These are phyloP conservation scores for Schizaphis graminum DNA, from an alignment of 2,888 invertebrate genomes.

Conservation along the genomic window DNA sequence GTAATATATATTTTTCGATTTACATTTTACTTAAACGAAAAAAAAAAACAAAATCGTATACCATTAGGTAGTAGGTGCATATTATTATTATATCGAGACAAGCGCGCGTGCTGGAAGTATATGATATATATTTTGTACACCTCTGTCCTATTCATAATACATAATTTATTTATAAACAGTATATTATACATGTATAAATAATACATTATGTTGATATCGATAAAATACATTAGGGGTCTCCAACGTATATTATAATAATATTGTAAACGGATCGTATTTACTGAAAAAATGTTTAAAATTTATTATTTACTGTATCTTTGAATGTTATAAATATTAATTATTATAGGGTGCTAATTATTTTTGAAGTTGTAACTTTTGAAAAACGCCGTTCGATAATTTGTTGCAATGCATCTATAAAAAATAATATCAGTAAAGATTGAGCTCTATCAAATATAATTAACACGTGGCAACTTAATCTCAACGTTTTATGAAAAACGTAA, in stretches of 20 bases:
- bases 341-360: too few relatives aligned
- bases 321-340: not conserved
- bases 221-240: not conserved
- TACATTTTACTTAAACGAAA: not conserved
- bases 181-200: not conserved
- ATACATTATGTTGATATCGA: not conserved
- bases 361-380: too few relatives aligned
- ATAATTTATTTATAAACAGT: not conserved
- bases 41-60: not conserved
- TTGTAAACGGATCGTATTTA: not conserved
- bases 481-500: too few relatives aligned
- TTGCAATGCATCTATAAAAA: too few relatives aligned
- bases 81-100: not conserved
- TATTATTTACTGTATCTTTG: not conserved
- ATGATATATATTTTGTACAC: not conserved
- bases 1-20: constrained; percentile 11
- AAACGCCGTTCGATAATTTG: too few relatives aligned
- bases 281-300: not conserved
- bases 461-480: too few relatives aligned
- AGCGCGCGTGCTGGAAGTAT: not conserved
- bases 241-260: not conserved
- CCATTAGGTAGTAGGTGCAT: not conserved
- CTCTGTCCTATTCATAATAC: not conserved
- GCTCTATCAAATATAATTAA: too few relatives aligned
- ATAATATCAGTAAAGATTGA: too few relatives aligned